A percentile compares a stretch with the other conserved stretches of the same genome.
Evolutionary conservation across 2,888 invertebrate genomes (phyloP).

Genomic region (Agriopis leucophaearia): DNA sequence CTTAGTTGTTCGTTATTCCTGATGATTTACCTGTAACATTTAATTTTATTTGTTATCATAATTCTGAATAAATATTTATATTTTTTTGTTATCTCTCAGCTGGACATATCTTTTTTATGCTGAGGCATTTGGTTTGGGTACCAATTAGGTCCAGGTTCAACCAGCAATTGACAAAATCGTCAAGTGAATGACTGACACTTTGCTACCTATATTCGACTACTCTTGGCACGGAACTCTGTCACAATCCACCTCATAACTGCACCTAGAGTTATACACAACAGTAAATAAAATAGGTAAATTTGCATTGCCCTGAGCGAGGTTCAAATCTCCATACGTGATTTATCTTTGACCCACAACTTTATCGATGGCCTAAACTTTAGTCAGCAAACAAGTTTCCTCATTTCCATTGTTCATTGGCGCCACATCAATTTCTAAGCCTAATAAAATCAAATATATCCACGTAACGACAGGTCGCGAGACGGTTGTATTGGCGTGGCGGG

Average conservation of each 20-base stretch:
- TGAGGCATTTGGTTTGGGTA: too few relatives aligned
- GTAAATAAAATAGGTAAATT: constrained; percentile 24
- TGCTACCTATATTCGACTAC: not conserved
- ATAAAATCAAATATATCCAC: constrained; percentile 40
- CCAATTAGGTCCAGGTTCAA: too few relatives aligned
- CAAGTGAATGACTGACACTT: too few relatives aligned
- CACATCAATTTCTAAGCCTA: constrained; percentile 41
- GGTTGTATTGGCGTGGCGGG: constrained; percentile 14
- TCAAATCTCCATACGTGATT: constrained; percentile 26
- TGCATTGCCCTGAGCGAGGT: constrained; percentile 23
- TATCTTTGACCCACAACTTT: constrained; percentile 21
- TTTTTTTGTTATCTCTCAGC: too few relatives aligned
- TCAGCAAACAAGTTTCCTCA: constrained; percentile 31
- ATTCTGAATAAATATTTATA: too few relatives aligned
- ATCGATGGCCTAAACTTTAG: constrained; percentile 19
- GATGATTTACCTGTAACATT: too few relatives aligned
- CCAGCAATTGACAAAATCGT: too few relatives aligned
- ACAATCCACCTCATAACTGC: not conserved
- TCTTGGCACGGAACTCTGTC: not conserved
- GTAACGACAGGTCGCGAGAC: constrained; percentile 23
- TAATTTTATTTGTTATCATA: too few relatives aligned
- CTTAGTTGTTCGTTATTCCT: too few relatives aligned
- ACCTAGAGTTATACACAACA: not conserved
- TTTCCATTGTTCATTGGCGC: constrained; percentile 39
- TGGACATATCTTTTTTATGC: too few relatives aligned